Base-by-base conservation (phyloP, 2,888 invertebrate species). In the Tanytarsus gracilentus region DNA sequence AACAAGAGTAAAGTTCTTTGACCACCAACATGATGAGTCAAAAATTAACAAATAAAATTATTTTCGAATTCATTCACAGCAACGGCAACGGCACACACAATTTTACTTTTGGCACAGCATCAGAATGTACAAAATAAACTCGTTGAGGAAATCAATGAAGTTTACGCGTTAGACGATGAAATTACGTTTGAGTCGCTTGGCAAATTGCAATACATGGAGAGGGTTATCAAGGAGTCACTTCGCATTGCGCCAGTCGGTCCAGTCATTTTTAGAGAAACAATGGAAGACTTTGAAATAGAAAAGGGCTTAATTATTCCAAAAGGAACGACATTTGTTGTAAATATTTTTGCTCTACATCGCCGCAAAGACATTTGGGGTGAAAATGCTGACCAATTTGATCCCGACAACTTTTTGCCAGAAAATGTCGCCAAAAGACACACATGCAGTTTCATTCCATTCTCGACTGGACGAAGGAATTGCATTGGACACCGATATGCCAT, bases 301-400 rank as follows among this genome's bases (percentile, higher is more conserved):
- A 8, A 27, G 11, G 58, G 58, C 1, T 14, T 48, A 14, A 16
- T 58, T 5, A 66, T 73, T 62, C 71, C 71, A 11, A 68, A 68
- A 56, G 69, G 69, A n/a, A 69, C 71, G 18, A 68, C 70, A 18
- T 65, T 71, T 36, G 66, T 69, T 9, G 62, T 72, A 52, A 71
- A 72, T 64, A 69, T 67, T 18, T 72, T 70, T 63, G 71, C 69
- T 62, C 69, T 72, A 70, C 73, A 72, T 62, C 71, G 72, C 9
- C 69, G 69, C 48, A 62, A 64, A 6, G 61, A 62, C 25, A 66
- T 68, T 65, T 72, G 72, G 73, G 72, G 72, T 16, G 61, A 66
- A 4, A 65, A 66, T 61, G 67, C 73, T n/a, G 64, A 66, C 11
- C 63, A 69, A 62, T 72, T 72, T 56, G 64, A 71, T 62, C 72